Base-by-base conservation (phyloP, 2,888 invertebrate genomes). In the Drosophila flavopinicola region DNA sequence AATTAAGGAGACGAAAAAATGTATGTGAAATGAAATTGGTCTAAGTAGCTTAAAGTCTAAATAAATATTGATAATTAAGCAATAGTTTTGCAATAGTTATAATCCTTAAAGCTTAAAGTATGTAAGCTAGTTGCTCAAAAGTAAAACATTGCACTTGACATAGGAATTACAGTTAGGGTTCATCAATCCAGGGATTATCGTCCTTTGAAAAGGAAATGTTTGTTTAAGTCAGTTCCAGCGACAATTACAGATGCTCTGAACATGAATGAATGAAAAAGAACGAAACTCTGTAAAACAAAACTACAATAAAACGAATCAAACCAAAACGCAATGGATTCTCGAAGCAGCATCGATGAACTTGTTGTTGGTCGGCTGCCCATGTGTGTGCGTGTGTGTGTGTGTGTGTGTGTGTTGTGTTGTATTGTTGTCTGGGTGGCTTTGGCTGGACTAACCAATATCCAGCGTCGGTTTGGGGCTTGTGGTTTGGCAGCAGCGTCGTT, bases 281-380 rank as follows among this genome's bases (percentile, higher is more conserved):
- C 7, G 13, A n/a, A n/a, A n/a, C 3, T 44, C 20, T 37, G 27
- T 49, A 25, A 32, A 60, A 61, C 47, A 47, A n/a, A n/a, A 41
- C 24, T 25, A 45, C 30, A 52, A 33, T 41, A 67, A 80, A 77
- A 48, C 54, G 53, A 56, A 61, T 59, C 30, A 52, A 30, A 17
- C 0, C 32, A 24, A 41, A 58, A 49, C 29, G 27, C 32, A 58
- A 47, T 53, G 20, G 61, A 59, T 53, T 65, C 53, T 58, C 41
- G 45, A 52, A 64, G 60, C 63, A 47, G 64, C 53, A 67, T 71
- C 64, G 67, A 77, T 77, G 74, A 68, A 68, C 61, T 59, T 65
- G 49, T 56, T 47, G 56, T 13, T 61, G 27, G 29, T 11, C 51
- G 25, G 17, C 25, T 11, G 9, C 11, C 23, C 32, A 7, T 54